Evolutionary conservation across 2,888 invertebrate genomes (phyloP).

Genomic region (Cheilosia pagana): DNA sequence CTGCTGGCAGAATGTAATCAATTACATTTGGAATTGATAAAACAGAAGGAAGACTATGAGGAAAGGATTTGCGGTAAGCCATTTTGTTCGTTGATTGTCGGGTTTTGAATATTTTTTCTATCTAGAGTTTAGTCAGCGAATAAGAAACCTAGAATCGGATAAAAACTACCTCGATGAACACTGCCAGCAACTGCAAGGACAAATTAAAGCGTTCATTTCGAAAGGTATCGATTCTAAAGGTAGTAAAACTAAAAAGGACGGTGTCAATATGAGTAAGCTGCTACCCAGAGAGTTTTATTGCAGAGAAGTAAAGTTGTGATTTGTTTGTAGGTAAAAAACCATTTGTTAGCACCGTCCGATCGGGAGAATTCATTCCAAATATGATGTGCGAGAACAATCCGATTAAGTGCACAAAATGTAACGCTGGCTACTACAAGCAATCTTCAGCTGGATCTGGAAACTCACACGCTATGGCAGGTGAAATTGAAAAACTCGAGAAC

Average conservation of each 20-base stretch:
- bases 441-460: constrained; percentile 75
- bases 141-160: constrained; percentile 85
- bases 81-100: background rate
- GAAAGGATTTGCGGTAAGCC: constrained; percentile 85
- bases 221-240: constrained; percentile 83
- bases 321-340: constrained; percentile 80
- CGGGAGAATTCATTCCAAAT: constrained; percentile 79
- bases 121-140: constrained; percentile 84
- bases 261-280: constrained; percentile 75
- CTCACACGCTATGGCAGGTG: constrained; percentile 69
- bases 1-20: constrained; percentile 90
- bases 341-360: constrained; percentile 82
- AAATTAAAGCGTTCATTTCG: constrained; percentile 83
- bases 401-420: constrained; percentile 81
- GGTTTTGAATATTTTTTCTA: constrained; percentile 50
- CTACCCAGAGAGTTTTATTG: background rate
- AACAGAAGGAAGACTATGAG: constrained; percentile 87
- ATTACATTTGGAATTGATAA: constrained; percentile 87
- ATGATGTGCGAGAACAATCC: constrained; percentile 48
- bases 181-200: constrained; percentile 83
- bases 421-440: constrained; percentile 78
- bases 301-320: background rate
- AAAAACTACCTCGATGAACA: constrained; percentile 84
- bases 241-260: constrained; percentile 76
- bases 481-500: constrained; percentile 82